Evolutionary conservation across 2,797 vertebrate species (phyloP), one percentile per base, ranked within the genome.

Genomic region (Scleropages formosus): DNA sequence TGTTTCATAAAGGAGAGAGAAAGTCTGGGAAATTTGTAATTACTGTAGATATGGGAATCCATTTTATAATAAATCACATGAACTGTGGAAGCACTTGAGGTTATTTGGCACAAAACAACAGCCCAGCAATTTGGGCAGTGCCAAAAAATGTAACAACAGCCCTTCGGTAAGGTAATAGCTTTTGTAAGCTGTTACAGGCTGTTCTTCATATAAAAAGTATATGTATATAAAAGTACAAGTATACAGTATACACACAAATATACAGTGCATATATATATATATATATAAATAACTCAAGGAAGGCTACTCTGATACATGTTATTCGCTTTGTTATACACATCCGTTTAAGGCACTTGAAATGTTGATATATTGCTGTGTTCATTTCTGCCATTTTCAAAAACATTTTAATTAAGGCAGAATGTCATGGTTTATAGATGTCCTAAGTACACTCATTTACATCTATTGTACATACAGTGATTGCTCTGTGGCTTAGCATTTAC

Each of bases 381-480:
- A 58, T 71, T 71, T 47, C 49, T 56, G 51, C 68, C 68, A 58
- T 71, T 71, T 71, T 71, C 49, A 26, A 53, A 71, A 56, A 71
- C 51, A 51, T 27, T 58, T 26, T 71, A 71, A 71, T 71, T 71
- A 71, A 71, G 18, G 68, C 16, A n/a, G 56, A 16, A 56, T 51
- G n/a, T 58, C 27, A 31, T 8, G 27, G 53, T 31, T 58, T 58
- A 71, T 71, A 49, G 56, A 22, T 56, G 68, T 71, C 51, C 16
- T 31, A 56, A 71, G 24, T 68, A 18, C 15, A 58, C 49, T n/a
- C 56, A 58, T 47, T 9, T 49, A 49, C 49, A n/a, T n/a, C n/a
- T n/a, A n/a, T n/a, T n/a, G 12, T n/a, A 22, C 20, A 49, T 8
- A 39, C 65, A 7, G 44, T 67, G 65, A 67, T 46, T 46, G 46